A percentile compares a stretch with the other conserved stretches of the same genome.
Evolutionary conservation across 2,797 vertebrate species (phyloP).

Genomic region (Anguilla pacifica): DNA sequence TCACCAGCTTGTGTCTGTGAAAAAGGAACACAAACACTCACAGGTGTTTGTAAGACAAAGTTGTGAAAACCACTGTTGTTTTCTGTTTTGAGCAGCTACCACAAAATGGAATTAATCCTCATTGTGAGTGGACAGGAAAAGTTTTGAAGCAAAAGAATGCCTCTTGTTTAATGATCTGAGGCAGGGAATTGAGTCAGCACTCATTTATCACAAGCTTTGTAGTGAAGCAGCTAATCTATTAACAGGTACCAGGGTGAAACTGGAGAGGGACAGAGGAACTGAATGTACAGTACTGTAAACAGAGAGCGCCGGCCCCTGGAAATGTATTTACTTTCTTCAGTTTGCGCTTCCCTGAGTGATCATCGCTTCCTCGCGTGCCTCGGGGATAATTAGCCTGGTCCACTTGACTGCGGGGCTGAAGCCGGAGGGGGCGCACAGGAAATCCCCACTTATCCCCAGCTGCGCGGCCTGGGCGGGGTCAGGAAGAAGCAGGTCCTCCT

Average conservation of each 20-base stretch:
- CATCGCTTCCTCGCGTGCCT: slow-evolving; percentile 33
- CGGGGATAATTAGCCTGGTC: slow-evolving; percentile 37
- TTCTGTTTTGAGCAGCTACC: background rate
- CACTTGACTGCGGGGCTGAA: slow-evolving; percentile 11
- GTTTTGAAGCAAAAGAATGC: background rate
- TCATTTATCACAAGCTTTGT: background rate
- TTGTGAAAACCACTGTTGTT: no score
- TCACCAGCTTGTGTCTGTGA: background rate
- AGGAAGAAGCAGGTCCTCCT: background rate
- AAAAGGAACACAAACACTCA: background rate
- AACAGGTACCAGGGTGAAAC: background rate
- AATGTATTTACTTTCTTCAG: background rate
- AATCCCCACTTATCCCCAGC: slow-evolving; percentile 34
- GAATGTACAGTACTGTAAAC: slow-evolving; percentile 5
- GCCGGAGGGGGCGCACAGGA: slow-evolving; percentile 38
- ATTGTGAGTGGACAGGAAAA: background rate
- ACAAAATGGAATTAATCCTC: background rate
- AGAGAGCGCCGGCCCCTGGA: background rate
- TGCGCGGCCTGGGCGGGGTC: background rate
- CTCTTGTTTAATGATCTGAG: background rate
- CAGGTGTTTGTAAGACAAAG: background rate
- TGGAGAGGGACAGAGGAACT: background rate
- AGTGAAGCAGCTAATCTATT: background rate
- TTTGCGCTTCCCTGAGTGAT: slow-evolving; percentile 46
- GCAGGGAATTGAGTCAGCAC: background rate